A percentile compares a stretch with the other conserved stretches of the same genome.
phyloP scores from a whole-genome alignment of 2,113 vertebrate genomes.

The Neomonachus schauinslandi region DNA sequence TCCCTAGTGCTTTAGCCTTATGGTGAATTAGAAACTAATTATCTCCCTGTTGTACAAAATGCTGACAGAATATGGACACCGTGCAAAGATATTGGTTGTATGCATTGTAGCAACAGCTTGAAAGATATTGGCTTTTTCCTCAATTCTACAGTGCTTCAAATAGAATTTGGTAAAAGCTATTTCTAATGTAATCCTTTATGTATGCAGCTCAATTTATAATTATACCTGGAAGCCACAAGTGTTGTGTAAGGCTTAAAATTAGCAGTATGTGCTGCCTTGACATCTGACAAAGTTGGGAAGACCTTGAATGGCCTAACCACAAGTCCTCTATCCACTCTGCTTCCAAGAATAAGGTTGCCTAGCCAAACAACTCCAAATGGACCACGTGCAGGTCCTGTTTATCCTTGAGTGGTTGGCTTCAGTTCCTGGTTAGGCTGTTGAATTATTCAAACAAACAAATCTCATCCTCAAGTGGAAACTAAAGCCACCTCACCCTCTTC shows the following conservation, averaged over 20 bases:
- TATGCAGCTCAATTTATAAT: neutral
- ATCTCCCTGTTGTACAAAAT: constrained; percentile 72
- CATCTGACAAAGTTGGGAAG: too few relatives aligned
- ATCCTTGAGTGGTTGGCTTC: neutral
- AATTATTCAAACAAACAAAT: neutral
- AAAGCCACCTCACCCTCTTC: neutral
- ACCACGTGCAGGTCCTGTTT: neutral
- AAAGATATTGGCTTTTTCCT: neutral
- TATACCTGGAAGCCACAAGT: neutral
- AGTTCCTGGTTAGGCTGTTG: neutral
- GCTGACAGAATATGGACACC: constrained; percentile 64
- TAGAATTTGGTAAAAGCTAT: neutral
- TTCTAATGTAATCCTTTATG: neutral
- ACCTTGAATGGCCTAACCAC: fast-evolving
- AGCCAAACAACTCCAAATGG: neutral
- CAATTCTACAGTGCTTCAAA: neutral
- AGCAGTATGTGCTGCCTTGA: neutral
- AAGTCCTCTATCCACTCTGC: neutral
- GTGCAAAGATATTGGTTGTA: constrained; percentile 68
- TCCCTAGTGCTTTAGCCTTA: constrained; percentile 56
- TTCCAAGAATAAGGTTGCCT: neutral
- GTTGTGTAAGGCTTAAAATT: neutral
- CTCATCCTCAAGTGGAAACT: neutral
- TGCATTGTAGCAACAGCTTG: neutral
- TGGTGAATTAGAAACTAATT: constrained; percentile 66